Evolutionary conservation across 2,113 vertebrate genomes (phyloP), one percentile per base, ranked within the genome.

Genomic region (Hiodon alosoides): DNA sequence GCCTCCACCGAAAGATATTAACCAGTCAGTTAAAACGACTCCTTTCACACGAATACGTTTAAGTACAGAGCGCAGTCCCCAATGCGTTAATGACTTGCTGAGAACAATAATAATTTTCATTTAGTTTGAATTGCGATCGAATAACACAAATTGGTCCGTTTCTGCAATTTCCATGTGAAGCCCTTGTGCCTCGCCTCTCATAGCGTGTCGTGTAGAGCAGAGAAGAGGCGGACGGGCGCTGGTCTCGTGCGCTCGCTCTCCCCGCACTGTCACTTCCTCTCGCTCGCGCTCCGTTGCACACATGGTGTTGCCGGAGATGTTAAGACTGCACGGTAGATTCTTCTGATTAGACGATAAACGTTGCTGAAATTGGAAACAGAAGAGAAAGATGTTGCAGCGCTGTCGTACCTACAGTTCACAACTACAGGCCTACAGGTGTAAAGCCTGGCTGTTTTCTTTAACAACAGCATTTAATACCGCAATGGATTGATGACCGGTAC

Each of bases 261-360:
- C 66, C 82, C 67, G 68, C 80, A 71, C 59, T 31, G 31, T 31
- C 31, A 31, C 31, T 78, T 76, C 85, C 80, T 80, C 77, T 83
- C 77, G 72, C 81, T 82, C 83, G 73, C 82, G 82, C 83, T 83
- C 82, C 84, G 87, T 86, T 89, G 85, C 81, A 74, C 78, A 84
- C 77, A 76, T 84, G 70, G 76, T 84, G 80, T 55, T 76, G 60
- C 81, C 83, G 75, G 75, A 4, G 77, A 81, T 82, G 81, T 82
- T 75, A 83, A 83, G 85, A 79, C 61, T 73, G 75, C 75, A 72
- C 54, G 69, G 81, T 81, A 86, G 75, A 84, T 86, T 73, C 78
- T 31, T 66, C 82, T 76, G 69, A 69, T 69, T 78, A 80, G 79
- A 72, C 78, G 77, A 79, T 86, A 86, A 85, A 71, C 59, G 83